A percentile compares a stretch with the other conserved stretches of the same genome.
These are phyloP conservation scores for Teleogryllus occipitalis DNA, from an alignment of 1,140 invertebrate species.

Conservation along the genomic window DNA sequence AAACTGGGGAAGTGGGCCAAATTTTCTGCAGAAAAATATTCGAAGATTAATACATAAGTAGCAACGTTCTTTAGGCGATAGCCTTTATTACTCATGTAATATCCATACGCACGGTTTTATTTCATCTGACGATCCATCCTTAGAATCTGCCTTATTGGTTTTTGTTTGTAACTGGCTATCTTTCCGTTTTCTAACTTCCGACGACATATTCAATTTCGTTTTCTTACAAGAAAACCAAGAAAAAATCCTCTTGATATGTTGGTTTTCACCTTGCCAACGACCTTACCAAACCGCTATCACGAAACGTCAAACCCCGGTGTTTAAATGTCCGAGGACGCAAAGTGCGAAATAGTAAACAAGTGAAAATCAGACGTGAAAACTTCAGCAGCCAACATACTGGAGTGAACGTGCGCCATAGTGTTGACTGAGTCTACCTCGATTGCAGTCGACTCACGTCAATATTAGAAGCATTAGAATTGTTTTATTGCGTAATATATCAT, in stretches of 20 bases:
- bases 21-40: constrained; percentile 18
- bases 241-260: not conserved
- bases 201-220: not conserved
- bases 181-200: not conserved
- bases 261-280: not conserved
- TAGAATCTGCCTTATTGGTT: not conserved
- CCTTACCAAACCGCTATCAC: not conserved
- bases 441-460: not conserved
- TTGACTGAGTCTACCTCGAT: not conserved
- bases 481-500: not conserved
- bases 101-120: not conserved
- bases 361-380: not conserved
- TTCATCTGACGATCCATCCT: not conserved
- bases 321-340: not conserved
- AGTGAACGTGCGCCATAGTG: not conserved
- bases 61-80: too few species aligned
- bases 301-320: not conserved
- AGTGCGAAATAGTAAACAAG: not conserved
- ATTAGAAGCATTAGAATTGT: not conserved
- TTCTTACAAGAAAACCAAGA: too few species aligned
- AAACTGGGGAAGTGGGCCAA: constrained; percentile 22
- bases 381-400: not conserved
- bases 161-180: not conserved
- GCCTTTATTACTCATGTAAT: too few species aligned
- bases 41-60: too few species aligned